phyloP scores from a whole-genome alignment of 2,113 vertebrate genomes.

The Sciurus niger region DNA sequence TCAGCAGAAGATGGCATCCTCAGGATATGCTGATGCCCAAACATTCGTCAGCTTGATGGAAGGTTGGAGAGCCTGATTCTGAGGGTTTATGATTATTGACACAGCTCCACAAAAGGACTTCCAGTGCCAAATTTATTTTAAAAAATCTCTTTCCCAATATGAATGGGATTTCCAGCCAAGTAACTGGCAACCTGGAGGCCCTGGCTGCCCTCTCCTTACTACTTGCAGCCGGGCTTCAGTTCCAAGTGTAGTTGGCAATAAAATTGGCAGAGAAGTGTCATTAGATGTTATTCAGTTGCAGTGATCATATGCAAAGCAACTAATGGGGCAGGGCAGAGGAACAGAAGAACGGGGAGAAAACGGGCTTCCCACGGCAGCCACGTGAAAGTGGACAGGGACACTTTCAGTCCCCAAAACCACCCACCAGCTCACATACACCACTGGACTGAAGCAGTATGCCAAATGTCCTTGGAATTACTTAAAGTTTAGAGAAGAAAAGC shows the following conservation, averaged over 20 bases:
- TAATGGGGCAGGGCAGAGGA: neutral
- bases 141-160: conserved; percentile 69
- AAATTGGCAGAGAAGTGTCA: conserved; percentile 9
- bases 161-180: conserved; percentile 70
- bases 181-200: conserved; percentile 55
- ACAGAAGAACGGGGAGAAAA: neutral
- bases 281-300: neutral
- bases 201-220: conserved; percentile 71
- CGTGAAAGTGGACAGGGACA: neutral
- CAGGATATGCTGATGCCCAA: neutral
- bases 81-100: neutral
- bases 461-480: too few relatives aligned
- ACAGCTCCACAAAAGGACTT: conserved; percentile 49
- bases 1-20: conserved; percentile 27
- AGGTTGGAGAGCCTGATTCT: accelerated
- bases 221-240: neutral
- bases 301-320: neutral
- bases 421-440: neutral
- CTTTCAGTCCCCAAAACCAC: accelerated
- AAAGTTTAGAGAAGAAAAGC: neutral
- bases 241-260: conserved; percentile 60
- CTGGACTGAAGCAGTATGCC: neutral
- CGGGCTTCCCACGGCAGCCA: neutral
- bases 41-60: conserved; percentile 29
- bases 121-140: conserved; percentile 56